A percentile compares a stretch with the other conserved stretches of the same genome.
These are phyloP conservation scores for Myocastor coypus DNA, from an alignment of 2,113 vertebrate genomes.

Conservation along the genomic window DNA sequence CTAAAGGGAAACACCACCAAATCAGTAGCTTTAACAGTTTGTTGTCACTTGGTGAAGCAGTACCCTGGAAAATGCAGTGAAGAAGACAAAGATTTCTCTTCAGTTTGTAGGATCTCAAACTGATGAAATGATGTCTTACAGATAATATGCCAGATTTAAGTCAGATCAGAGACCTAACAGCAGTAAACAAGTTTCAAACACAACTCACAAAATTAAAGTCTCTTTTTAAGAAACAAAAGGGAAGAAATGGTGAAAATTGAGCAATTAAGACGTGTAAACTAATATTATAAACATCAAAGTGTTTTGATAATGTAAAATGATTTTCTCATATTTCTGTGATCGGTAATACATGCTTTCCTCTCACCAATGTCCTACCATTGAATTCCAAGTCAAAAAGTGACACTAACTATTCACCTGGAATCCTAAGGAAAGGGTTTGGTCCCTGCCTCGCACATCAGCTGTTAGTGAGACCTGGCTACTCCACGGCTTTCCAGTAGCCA, in stretches of 20 bases:
- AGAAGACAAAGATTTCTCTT: neutral
- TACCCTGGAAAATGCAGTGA: neutral
- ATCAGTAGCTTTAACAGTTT: neutral
- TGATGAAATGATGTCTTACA: neutral
- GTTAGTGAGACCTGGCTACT: no score
- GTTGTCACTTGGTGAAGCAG: neutral
- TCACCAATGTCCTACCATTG: neutral
- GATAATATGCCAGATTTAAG: neutral
- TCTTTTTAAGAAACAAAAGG: neutral
- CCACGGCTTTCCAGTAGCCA: neutral
- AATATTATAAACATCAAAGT: neutral
- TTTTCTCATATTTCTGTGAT: neutral
- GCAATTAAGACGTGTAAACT: neutral
- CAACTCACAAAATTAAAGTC: conserved; percentile 16
- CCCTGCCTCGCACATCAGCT: no score
- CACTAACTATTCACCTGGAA: neutral
- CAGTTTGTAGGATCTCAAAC: neutral
- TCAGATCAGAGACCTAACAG: neutral
- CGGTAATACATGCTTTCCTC: neutral
- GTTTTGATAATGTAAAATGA: neutral
- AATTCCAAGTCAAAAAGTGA: neutral
- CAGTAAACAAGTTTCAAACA: neutral
- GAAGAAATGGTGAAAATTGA: neutral
- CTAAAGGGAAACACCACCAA: neutral
- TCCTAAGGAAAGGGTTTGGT: neutral